A percentile compares a stretch with the other conserved stretches of the same genome.
Evolutionary conservation across 2,888 invertebrate species (phyloP).

Genomic region (Drosophila greeni): DNA sequence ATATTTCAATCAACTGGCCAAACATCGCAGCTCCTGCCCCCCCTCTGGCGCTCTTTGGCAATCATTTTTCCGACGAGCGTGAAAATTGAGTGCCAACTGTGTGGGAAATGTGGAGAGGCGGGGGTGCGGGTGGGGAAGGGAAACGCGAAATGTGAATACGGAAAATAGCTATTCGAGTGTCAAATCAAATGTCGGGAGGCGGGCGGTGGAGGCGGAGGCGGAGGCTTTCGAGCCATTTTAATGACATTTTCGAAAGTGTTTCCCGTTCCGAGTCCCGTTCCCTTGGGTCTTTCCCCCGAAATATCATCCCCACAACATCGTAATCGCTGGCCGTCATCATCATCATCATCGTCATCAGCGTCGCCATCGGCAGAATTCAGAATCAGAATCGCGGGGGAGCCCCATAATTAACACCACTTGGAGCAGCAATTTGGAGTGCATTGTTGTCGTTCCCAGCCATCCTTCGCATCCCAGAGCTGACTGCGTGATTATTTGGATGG

Average conservation of each 20-base stretch:
- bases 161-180: conserved; percentile 65
- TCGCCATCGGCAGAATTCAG: conserved; percentile 1
- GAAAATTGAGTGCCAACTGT: conserved; percentile 58
- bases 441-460: conserved; percentile 28
- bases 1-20: conserved; percentile 67
- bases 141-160: conserved; percentile 42
- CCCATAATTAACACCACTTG: conserved; percentile 47
- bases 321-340: conserved; percentile 7
- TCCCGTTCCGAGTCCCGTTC: conserved; percentile 36
- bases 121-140: not conserved
- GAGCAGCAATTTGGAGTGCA: conserved; percentile 35
- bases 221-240: conserved; percentile 51
- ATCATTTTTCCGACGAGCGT: conserved; percentile 42
- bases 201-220: not conserved
- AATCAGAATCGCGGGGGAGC: conserved; percentile 4
- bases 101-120: conserved; percentile 15
- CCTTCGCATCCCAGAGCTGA: conserved; percentile 7
- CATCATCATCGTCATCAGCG: not conserved
- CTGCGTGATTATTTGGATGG: conserved; percentile 2
- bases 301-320: conserved; percentile 15
- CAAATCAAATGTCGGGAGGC: conserved; percentile 63
- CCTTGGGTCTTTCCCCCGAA: conserved; percentile 3
- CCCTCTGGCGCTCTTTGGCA: not conserved
- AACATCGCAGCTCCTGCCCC: conserved; percentile 35
- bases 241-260: conserved; percentile 60